Evolutionary conservation across 2,888 invertebrate genomes (phyloP), one percentile per base, ranked within the genome.

Genomic region (Octonoba sinensis): DNA sequence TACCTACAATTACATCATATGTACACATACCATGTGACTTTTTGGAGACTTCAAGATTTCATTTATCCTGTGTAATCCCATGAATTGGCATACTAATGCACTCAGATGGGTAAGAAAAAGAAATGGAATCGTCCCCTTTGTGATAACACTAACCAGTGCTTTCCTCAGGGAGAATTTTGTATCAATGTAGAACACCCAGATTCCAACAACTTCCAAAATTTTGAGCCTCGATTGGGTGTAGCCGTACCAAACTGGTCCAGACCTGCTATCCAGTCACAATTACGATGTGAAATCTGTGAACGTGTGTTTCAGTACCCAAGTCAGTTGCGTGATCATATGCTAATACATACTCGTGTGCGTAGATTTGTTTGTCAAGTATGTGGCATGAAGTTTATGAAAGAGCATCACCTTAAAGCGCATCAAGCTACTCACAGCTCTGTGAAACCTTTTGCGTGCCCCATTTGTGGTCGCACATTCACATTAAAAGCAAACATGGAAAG

Each of bases 341-440:
- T 87, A 64, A 87, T 87, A 36, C 89, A 89, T 84, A 86, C 86
- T 57, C 88, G 87, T 36, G 86, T 86, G 12, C 85, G 89, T 44
- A 88, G 88, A 8, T 88, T 86, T 85, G 87, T 87, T 54, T 89
- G 89, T 84, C 85, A 86, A 24, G 88, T 89, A 82, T 89, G 89
- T 86, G 88, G 88, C 13, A 88, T 88, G 88, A 87, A 89, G 79
- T 89, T 89, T 83, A 87, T 89, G 86, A 89, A 89, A 87, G 89
- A 89, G 67, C 88, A 89, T 79, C 89, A 89, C 82, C 85, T 89
- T 54, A 88, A 87, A 76, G 87, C 89, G 15, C 89, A 89, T 81
- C 87, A 87, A 85, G 87, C 89, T 82, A 89, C 88, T 3, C 89
- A 89, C 83, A 87, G 88, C 12, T 88, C 88, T 4, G 86, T 88